Conservation (phyloP, 2,888 invertebrate genomes). For the Gastracanthus pulcherrimus region DNA sequence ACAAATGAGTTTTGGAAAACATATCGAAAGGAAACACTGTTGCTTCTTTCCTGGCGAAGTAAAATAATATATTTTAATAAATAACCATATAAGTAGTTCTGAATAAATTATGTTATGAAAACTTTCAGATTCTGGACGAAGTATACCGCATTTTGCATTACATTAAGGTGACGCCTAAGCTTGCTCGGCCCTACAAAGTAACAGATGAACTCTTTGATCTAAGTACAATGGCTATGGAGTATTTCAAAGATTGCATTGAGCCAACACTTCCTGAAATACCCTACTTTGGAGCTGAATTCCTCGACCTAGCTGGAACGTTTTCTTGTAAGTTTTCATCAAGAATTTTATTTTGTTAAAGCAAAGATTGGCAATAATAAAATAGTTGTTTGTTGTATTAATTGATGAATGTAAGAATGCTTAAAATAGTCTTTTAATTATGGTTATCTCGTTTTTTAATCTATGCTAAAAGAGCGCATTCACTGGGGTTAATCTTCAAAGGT, state of each 20-base stretch:
- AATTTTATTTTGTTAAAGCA: not conserved
- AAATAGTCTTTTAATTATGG: no score
- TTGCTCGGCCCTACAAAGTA: conserved; percentile 93
- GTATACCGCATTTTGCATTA: conserved; percentile 91
- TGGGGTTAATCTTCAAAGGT: no score
- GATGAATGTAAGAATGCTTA: no score
- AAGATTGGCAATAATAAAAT: not conserved
- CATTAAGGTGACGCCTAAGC: conserved; percentile 88
- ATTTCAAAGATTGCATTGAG: conserved; percentile 96
- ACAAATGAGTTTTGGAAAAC: conserved; percentile 96
- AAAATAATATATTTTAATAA: conserved; percentile 70
- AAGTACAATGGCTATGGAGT: conserved; percentile 98
- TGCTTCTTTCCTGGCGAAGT: conserved; percentile 97
- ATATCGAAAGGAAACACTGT: conserved; percentile 94
- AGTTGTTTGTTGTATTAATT: not conserved
- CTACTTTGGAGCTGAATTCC: conserved; percentile 91
- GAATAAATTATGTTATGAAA: conserved; percentile 11
- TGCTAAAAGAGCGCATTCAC: no score
- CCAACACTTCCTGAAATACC: conserved; percentile 93
- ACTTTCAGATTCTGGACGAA: conserved; percentile 91
- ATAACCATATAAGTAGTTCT: not conserved
- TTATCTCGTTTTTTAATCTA: no score
- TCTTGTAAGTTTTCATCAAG: conserved; percentile 79
- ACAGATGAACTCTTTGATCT: conserved; percentile 96
- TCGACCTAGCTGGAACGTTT: conserved; percentile 86